Evolutionary conservation across 2,888 invertebrate genomes (phyloP).

Genomic region (Hesperia comma): DNA sequence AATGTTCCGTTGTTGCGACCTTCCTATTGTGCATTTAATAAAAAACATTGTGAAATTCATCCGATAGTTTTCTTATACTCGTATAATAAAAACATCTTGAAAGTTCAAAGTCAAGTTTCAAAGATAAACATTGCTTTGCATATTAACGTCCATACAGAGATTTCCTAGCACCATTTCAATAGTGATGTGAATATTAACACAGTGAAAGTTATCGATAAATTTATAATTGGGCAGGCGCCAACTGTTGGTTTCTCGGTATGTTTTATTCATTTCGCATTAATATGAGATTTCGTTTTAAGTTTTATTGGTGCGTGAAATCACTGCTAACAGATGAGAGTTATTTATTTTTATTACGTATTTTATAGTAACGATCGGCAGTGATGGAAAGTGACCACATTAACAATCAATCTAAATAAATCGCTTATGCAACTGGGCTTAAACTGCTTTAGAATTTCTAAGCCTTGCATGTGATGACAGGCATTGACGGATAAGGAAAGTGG

Average conservation of each 20-base stretch:
- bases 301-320: slow-evolving; percentile 22
- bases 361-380: not conserved
- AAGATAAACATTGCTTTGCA: slow-evolving; percentile 12
- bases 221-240: slow-evolving; percentile 33
- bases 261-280: slow-evolving; percentile 31
- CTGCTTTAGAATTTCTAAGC: too few relatives aligned
- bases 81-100: slow-evolving; percentile 5
- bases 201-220: slow-evolving; percentile 37
- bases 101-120: slow-evolving; percentile 30
- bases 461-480: too few relatives aligned
- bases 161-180: slow-evolving; percentile 17
- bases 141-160: slow-evolving; percentile 20
- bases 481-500: too few relatives aligned
- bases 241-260: slow-evolving; percentile 19
- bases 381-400: not conserved
- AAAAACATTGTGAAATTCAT: too few relatives aligned
- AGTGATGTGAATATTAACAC: slow-evolving; percentile 33
- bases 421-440: too few relatives aligned
- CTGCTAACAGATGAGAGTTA: slow-evolving; percentile 1
- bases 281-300: slow-evolving; percentile 8
- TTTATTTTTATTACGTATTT: slow-evolving; percentile 6
- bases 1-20: too few relatives aligned
- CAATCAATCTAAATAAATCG: too few relatives aligned
- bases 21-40: too few relatives aligned
- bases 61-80: not conserved